Evolutionary conservation across 2,113 vertebrate species (phyloP).

Genomic region (Mirza zaza): DNA sequence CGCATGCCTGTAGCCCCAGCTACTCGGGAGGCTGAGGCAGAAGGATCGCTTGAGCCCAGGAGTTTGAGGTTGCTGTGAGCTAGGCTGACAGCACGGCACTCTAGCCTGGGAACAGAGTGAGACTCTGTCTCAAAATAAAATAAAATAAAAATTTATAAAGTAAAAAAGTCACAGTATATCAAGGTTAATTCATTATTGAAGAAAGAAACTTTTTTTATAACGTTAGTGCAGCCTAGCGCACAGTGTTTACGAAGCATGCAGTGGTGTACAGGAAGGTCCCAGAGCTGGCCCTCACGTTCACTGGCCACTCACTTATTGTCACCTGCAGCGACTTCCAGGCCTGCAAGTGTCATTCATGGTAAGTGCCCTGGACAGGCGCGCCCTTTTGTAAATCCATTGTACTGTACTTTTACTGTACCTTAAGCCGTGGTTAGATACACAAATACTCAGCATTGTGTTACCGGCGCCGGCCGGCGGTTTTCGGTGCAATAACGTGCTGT

Average conservation of each 20-base stretch:
- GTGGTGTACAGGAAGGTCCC: background rate
- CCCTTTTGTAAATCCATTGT: background rate
- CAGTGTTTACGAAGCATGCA: too few species aligned
- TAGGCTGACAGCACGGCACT: too few species aligned
- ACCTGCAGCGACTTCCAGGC: background rate
- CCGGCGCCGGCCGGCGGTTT: background rate
- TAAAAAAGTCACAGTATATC: background rate
- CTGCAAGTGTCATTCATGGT: background rate
- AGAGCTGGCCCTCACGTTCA: background rate
- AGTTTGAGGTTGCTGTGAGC: too few species aligned
- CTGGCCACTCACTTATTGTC: background rate
- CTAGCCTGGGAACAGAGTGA: too few species aligned
- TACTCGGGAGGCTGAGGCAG: too few species aligned
- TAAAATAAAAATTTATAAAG: background rate
- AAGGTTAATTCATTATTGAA: background rate
- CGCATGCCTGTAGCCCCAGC: too few species aligned
- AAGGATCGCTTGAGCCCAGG: too few species aligned
- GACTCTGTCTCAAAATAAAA: too few species aligned
- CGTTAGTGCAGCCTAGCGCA: too few species aligned
- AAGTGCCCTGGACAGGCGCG: background rate
- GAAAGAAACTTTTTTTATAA: background rate
- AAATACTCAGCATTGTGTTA: background rate
- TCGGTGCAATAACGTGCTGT: background rate
- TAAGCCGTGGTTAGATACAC: background rate
- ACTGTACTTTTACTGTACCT: background rate